These are phyloP conservation scores for Trematomus bernacchii DNA, from an alignment of 2,797 vertebrate genomes.

Conservation along the genomic window DNA sequence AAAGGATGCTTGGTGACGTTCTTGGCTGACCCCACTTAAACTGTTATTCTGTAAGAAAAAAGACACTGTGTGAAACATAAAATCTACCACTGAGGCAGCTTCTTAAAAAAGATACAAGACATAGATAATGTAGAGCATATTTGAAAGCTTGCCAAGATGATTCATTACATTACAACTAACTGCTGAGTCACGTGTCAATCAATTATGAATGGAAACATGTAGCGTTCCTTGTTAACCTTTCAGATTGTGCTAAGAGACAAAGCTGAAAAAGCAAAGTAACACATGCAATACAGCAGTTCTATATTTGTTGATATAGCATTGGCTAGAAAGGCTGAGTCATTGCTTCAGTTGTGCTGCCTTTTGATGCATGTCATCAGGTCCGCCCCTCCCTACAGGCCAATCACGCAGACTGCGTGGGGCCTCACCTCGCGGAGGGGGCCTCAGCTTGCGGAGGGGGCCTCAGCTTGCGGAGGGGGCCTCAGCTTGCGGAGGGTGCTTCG, in stretches of 20 bases:
- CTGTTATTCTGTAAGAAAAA: neutral
- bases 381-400: too few relatives aligned
- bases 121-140: slow-evolving; percentile 11
- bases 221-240: slow-evolving; percentile 55
- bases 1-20: neutral
- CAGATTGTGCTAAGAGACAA: slow-evolving; percentile 15
- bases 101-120: neutral
- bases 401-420: too few relatives aligned
- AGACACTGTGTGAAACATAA: neutral
- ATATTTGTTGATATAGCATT: slow-evolving; percentile 9
- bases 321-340: too few relatives aligned
- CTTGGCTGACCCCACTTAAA: slow-evolving; percentile 7
- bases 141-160: slow-evolving; percentile 27
- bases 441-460: too few relatives aligned
- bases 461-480: too few relatives aligned
- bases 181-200: slow-evolving; percentile 45
- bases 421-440: too few relatives aligned
- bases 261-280: slow-evolving; percentile 20
- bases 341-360: too few relatives aligned
- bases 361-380: too few relatives aligned
- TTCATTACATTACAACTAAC: slow-evolving; percentile 34
- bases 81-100: neutral
- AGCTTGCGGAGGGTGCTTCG: too few relatives aligned
- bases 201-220: slow-evolving; percentile 20
- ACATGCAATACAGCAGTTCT: neutral